phyloP scores from a whole-genome alignment of 1,140 invertebrate genomes.

The Bombyx mandarina region DNA sequence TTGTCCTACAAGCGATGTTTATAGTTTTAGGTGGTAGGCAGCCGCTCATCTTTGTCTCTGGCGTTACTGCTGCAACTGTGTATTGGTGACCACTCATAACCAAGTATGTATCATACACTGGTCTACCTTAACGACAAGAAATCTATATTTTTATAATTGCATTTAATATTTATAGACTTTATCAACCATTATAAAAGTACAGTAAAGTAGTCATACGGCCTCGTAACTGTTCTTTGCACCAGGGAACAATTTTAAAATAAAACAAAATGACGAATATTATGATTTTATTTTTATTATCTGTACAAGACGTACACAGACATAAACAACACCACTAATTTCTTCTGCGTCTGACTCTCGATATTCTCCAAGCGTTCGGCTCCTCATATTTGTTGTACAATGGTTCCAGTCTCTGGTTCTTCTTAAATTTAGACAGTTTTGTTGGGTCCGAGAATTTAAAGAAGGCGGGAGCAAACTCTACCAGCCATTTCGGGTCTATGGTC shows the following conservation, averaged over 20 bases:
- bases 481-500: slow-evolving; percentile 99
- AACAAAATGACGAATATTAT: background rate
- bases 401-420: slow-evolving; percentile 98
- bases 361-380: slow-evolving; percentile 99
- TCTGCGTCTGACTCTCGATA: slow-evolving; percentile 91
- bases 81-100: no score
- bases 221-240: no score
- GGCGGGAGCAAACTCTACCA: slow-evolving; percentile 98
- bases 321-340: slow-evolving; percentile 78
- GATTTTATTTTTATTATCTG: background rate
- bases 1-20: no score
- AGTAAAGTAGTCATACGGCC: no score
- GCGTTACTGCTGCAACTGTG: no score
- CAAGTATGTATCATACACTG: background rate
- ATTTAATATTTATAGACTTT: no score
- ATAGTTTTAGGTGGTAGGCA: no score
- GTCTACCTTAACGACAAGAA: no score
- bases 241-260: background rate
- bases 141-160: no score
- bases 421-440: slow-evolving; percentile 98
- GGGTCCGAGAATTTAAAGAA: slow-evolving; percentile 99
- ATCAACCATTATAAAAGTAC: no score
- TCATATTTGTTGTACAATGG: slow-evolving; percentile 99
- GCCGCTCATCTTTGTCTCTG: no score
- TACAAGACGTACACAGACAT: background rate